Base-by-base conservation (phyloP, 2,797 vertebrate species). In the Hemibagrus guttatus region DNA sequence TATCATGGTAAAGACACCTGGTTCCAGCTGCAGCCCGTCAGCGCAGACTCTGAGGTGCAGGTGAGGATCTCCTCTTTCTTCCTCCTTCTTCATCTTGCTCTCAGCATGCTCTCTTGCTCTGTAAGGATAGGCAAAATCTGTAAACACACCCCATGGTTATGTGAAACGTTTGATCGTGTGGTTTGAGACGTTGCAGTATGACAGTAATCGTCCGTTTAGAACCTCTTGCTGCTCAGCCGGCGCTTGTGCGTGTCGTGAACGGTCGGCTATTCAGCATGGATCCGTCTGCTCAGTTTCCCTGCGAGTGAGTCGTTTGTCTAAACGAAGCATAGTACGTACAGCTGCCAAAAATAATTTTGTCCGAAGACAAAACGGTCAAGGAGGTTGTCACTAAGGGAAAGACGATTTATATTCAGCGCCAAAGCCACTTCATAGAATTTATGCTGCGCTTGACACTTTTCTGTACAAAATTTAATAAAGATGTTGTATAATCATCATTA, bases 1-100 rank as follows among this genome's bases (percentile, higher is more conserved):
- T 99, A 99, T 90, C 97, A 99, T 39, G 98, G 98, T 90, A 97
- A 98, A 95, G 98, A 99, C 95, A 98, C 98, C 66, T 99, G 98
- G 98, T 99, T 99, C 94, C 98, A 97, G 92, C 95, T 99, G 16
- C 98, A 99, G 86, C 97, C 98, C 11, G 97, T 99, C 91, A 97
- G 98, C 16, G 98, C 98, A 16, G 98, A 99, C 95, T 99, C 98
- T 4, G 98, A 99, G 92, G 98, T 99, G 90, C 98, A 99, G 98
- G 98, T 99, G 89, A 95, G 96, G 91, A 26, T 84, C 91, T 84
- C 69, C 49, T 31, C 23, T 23, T 12, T 71, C 54, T 6, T 42
- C 39, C 1, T 68, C 46, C 59, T 28, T 14, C 52, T 64, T 46
- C 7, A 9, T 76, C 14, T n/a, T 49, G 7, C 9, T 49, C 9